A percentile compares a stretch with the other conserved stretches of the same genome.
phyloP scores from a whole-genome alignment of 2,797 vertebrate genomes.

The Tangara arthus region DNA sequence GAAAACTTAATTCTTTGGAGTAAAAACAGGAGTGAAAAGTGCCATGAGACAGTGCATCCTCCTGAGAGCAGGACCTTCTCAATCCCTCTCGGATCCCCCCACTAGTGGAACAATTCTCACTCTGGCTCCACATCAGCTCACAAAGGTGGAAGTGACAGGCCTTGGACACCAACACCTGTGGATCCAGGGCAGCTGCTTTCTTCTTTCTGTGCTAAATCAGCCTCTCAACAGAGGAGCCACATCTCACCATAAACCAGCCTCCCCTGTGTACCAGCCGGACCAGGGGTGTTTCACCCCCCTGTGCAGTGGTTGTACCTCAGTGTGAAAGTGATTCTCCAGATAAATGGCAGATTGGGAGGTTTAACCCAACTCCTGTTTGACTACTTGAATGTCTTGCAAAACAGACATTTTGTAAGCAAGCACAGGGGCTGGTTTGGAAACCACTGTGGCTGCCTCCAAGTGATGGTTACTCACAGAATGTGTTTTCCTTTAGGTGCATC shows the following conservation, averaged over 20 bases:
- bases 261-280: not conserved
- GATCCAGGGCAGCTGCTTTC: not conserved
- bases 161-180: accelerated
- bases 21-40: not conserved
- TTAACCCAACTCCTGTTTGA: not conserved
- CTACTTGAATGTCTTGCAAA: conserved; percentile 29
- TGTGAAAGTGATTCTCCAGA: conserved; percentile 32
- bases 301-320: accelerated
- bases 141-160: not conserved
- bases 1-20: not conserved
- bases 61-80: not conserved
- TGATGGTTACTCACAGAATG: not conserved
- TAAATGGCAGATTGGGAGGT: not conserved
- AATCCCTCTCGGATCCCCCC: accelerated
- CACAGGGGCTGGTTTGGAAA: not conserved
- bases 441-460: not conserved
- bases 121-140: not conserved
- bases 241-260: not conserved
- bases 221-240: not conserved
- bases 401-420: conserved; percentile 11
- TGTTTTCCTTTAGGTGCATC: not conserved
- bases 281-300: not conserved
- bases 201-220: not conserved
- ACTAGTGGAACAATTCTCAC: accelerated
- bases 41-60: not conserved